Base-by-base conservation (phyloP, 2,113 vertebrate genomes). In the Syrrhaptes paradoxus region DNA sequence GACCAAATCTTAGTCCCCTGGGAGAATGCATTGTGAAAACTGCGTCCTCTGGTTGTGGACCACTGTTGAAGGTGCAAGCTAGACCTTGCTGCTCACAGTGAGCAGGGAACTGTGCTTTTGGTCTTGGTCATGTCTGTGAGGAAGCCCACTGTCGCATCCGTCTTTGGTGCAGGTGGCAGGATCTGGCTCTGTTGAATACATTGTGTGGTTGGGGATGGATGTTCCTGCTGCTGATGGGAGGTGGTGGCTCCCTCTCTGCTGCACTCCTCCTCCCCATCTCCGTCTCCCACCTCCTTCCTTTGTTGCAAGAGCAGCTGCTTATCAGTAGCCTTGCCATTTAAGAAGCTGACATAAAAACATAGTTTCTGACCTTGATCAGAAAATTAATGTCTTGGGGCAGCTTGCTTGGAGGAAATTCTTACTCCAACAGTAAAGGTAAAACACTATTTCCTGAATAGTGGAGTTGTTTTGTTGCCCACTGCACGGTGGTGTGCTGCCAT, bases 131-230 rank as follows among this genome's bases (percentile, higher is more conserved):
- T 21, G 41, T 45, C 32, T 61, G 21, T 41, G 32, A 26, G 31
- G 51, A 81, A 74, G 36, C 22, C 29, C 49, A 6, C 34, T 17
- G 55, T 28, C 36, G 12, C 31, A 14, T 28, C 25, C 28, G 5
- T 25, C 63, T 55, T 34, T 51, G 22, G 7, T 63, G 49, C 61
- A 63, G n/a, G 29, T 62, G 78, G 11, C n/a, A 63, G 72, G 41
- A 48, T 57, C 45, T 76, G 62, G 7, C 41, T 59, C 31, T 68
- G 63, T 7, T 87, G 57, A 55, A 32, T 38, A 19, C 25, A 21
- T 41, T 9, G 3, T 0, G 0, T 26, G 17, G 4, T 6, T 83
- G 52, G 25, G 25, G 45, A 31, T 74, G 46, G 25, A 14, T 58
- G 9, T 22, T 92, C 24, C 31, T 72, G 78, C 20, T 73, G 59